Conservation (phyloP, 2,888 invertebrate species). For the Trypoxylon attenuatum region DNA sequence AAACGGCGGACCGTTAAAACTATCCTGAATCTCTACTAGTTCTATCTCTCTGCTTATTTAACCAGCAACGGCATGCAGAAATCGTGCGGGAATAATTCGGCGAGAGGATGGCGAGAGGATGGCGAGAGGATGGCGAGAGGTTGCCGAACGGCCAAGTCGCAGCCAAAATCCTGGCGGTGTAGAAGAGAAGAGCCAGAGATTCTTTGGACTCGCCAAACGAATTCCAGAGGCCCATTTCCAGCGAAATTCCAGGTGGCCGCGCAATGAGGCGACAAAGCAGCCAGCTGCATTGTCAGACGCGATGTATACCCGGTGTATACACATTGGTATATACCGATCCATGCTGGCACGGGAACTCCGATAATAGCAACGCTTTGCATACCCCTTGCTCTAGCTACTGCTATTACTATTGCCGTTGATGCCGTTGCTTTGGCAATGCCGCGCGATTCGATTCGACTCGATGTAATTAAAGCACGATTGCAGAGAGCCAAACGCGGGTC, state of each 20-base stretch:
- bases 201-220: constrained; percentile 10
- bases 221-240: constrained; percentile 35
- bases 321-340: background rate
- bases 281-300: constrained; percentile 22
- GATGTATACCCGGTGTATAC: too few species aligned
- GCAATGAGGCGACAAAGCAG: constrained; percentile 24
- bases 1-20: too few species aligned
- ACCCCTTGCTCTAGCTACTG: too few species aligned
- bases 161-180: too few species aligned
- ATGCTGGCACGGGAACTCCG: constrained; percentile 22
- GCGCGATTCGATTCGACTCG: constrained; percentile 47
- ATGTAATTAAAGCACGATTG: constrained; percentile 55
- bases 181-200: background rate
- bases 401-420: too few species aligned
- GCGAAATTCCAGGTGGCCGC: constrained; percentile 26
- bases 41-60: too few species aligned
- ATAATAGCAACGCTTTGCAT: constrained; percentile 42
- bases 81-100: too few species aligned
- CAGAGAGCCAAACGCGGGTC: background rate
- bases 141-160: too few species aligned
- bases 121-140: too few species aligned
- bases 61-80: too few species aligned
- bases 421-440: constrained; percentile 38
- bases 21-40: too few species aligned
- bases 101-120: too few species aligned